Base-by-base conservation (phyloP, 2,888 invertebrate species). In the Galerucella calmariensis region DNA sequence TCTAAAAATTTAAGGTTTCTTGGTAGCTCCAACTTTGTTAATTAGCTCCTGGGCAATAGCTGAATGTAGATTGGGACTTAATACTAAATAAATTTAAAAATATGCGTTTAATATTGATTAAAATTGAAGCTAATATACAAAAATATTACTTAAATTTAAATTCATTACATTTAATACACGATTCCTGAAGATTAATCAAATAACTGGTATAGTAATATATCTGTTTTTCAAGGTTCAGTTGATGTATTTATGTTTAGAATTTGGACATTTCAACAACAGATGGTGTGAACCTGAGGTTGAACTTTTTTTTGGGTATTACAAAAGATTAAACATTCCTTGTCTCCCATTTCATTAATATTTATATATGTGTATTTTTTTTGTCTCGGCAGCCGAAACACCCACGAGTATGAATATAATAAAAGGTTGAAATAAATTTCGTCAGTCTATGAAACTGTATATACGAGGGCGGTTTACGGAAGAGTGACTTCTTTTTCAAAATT, bases 351-450 rank as follows among this genome's bases (percentile, higher is more conserved):
- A 48, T 66, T 66, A 67, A 56, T 35, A 67, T 67, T 27, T 67
- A 53, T 27, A 48, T 14, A 53, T 14, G 27, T 66, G 35, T 16
- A 11, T 8, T 35, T 53, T 67, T 67, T 53, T 67, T 53, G n/a
- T 56, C 56, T 67, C 35, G 9, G 27, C 27, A 53, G 67, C 66
- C 27, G 27, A 66, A 20, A 66, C 66, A 51, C 66, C 66, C 20
- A 66, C 66, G 66, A 66, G 51, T 16, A 24, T 66, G 51, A 66
- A 66, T 66, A 66, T 48, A 66, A 66, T 66, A 51, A 51, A 66
- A 35, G 35, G 20, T 66, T 66, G 2, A 51, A 66, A 66, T 51
- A 66, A n/a, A 51, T 24, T 66, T 51, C 16, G 12, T 51, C n/a
- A 11, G 66, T 20, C 14, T 46, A 48, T 24, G 27, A 14, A 66